Percentiles rank a stretch among this genome's conserved stretches.
Evolutionary conservation across 2,113 vertebrate species (phyloP).

Genomic region (Piaya cayana): DNA sequence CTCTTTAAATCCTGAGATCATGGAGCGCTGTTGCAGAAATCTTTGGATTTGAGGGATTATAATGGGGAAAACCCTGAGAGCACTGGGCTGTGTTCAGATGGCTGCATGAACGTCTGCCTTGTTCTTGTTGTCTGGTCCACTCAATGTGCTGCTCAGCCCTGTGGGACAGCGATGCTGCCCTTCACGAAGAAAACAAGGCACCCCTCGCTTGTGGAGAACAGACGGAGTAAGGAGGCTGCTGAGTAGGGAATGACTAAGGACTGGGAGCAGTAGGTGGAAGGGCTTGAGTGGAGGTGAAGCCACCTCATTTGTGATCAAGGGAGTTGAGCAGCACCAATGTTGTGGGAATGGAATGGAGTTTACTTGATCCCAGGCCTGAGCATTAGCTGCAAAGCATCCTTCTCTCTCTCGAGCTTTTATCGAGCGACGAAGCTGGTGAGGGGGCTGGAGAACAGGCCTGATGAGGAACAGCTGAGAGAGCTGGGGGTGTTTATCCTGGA

Average conservation of each 20-base stretch:
- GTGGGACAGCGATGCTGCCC: not conserved
- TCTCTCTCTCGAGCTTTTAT: not conserved
- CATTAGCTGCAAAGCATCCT: not conserved
- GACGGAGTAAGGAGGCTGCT: constrained; percentile 42
- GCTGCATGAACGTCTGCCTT: not conserved
- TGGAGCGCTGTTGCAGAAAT: not conserved
- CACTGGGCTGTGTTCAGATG: not conserved
- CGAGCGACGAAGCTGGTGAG: too few species aligned
- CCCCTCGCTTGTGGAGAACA: constrained; percentile 48
- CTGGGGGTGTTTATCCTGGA: too few species aligned
- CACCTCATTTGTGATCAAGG: not conserved
- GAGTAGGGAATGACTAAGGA: constrained; percentile 27
- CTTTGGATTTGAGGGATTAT: not conserved
- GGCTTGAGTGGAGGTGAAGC: constrained; percentile 17
- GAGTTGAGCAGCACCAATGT: not conserved
- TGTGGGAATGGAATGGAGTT: not conserved
- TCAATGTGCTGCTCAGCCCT: not conserved
- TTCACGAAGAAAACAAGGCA: constrained; percentile 5
- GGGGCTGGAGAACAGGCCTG: too few species aligned
- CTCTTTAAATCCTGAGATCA: not conserved
- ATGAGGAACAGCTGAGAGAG: too few species aligned
- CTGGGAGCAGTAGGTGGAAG: constrained; percentile 28
- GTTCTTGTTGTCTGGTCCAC: not conserved
- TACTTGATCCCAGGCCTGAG: not conserved
- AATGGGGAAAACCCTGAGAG: not conserved